Conservation (phyloP, 2,888 invertebrate species). For the Baronia brevicornis region DNA sequence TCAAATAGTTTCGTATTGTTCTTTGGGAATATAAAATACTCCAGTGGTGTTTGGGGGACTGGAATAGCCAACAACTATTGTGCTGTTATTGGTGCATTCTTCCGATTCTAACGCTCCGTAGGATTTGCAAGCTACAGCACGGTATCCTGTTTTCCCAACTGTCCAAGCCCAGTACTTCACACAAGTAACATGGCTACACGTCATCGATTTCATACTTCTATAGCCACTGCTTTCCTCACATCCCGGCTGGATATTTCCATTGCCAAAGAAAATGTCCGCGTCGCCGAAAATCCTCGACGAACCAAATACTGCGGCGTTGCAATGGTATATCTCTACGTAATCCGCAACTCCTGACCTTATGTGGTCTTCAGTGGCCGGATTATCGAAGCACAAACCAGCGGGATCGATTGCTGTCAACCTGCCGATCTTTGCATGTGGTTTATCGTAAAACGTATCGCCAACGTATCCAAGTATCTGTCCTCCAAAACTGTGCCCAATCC, state of each 20-base stretch:
- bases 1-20: slow-evolving; percentile 32
- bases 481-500: slow-evolving; percentile 59
- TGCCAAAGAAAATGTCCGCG: slow-evolving; percentile 71
- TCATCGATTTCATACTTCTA: slow-evolving; percentile 51
- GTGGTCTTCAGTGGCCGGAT: slow-evolving; percentile 51
- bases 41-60: slow-evolving; percentile 62
- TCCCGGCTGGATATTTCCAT: slow-evolving; percentile 71
- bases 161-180: slow-evolving; percentile 48
- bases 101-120: slow-evolving; percentile 46
- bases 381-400: slow-evolving; percentile 62
- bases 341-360: slow-evolving; percentile 70
- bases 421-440: slow-evolving; percentile 46
- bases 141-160: slow-evolving; percentile 39
- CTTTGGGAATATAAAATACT: slow-evolving; percentile 53
- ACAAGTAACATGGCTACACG: slow-evolving; percentile 61
- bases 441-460: slow-evolving; percentile 38
- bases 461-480: slow-evolving; percentile 52
- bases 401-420: slow-evolving; percentile 58
- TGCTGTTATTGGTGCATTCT: slow-evolving; percentile 43
- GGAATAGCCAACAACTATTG: slow-evolving; percentile 53
- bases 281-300: slow-evolving; percentile 68
- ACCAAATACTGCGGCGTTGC: slow-evolving; percentile 72
- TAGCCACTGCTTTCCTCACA: slow-evolving; percentile 52
- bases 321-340: slow-evolving; percentile 77
- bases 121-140: slow-evolving; percentile 50